These are phyloP conservation scores for Cantharis lateralis DNA, from an alignment of 2,888 invertebrate species.

Conservation along the genomic window DNA sequence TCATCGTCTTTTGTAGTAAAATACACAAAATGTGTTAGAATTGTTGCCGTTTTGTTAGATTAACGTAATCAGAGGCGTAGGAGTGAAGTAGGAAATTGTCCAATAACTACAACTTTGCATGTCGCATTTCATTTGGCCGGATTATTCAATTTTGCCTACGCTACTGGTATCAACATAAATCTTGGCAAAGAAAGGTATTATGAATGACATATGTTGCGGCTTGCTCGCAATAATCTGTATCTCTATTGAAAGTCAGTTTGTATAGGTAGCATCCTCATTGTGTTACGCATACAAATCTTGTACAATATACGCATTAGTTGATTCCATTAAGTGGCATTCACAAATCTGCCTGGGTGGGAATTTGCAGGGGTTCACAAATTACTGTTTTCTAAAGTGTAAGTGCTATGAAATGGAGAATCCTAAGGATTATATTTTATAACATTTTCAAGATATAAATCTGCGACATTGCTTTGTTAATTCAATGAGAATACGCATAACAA, in stretches of 20 bases:
- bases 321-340: constrained; percentile 38
- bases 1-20: constrained; percentile 25
- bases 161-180: constrained; percentile 15
- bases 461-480: constrained; percentile 5
- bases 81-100: constrained; percentile 13
- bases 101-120: background rate
- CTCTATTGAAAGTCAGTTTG: constrained; percentile 28
- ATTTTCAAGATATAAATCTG: constrained; percentile 13
- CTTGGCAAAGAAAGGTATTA: background rate
- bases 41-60: constrained; percentile 6
- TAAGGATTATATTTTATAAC: constrained; percentile 9
- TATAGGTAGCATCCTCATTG: constrained; percentile 35
- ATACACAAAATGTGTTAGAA: constrained; percentile 15
- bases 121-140: background rate
- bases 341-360: constrained; percentile 21
- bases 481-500: background rate
- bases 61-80: background rate
- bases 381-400: constrained; percentile 10
- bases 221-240: constrained; percentile 35
- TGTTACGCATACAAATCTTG: constrained; percentile 34
- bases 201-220: constrained; percentile 26
- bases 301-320: constrained; percentile 40
- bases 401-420: background rate
- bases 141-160: constrained; percentile 4
- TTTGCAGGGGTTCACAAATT: constrained; percentile 8